Base-by-base conservation (phyloP, 2,888 invertebrate species). In the Linyphia triangularis region DNA sequence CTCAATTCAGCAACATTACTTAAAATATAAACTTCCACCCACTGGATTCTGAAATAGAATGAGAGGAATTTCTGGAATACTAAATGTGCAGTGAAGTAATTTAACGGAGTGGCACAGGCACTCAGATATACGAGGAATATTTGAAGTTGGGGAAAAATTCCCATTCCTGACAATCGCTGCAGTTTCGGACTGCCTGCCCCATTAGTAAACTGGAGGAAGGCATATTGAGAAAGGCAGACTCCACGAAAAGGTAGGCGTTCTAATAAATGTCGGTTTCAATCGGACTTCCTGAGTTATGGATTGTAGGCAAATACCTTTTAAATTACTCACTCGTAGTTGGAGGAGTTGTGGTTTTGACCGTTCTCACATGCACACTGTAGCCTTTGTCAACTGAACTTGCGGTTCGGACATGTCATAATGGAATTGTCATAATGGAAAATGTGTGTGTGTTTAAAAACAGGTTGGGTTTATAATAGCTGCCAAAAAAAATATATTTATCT, bases 251-350 rank as follows among this genome's bases (percentile, higher is more conserved):
- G 65, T 67, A 59, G 51, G 51, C 24, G 51, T 67, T 37, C 69
- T 67, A 77, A 85, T 77, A 85, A 77, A 85, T 69, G 85, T 67
- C 85, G 59, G 77, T 57, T 85, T 43, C 59, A 77, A 85, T 85
- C 77, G 57, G 57, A 59, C 75, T 40, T 69, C 69, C 43, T 72
- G 72, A 82, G 28, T 70, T 72, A 82, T 26, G 61, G 72, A 10
- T 22, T 13, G 78, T 51, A 67, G 43, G 67, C 30, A 79, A 79
- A 79, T 79, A 51, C 67, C 78, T 67, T 79, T 79, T 79, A 67
- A 67, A 79, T 67, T 79, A 67, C 65, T 43, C 43, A 72, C 51
- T 63, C 51, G 22, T 67, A 65, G 78, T 40, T 37, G 24, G n/a
- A 26, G 51, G 72, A 72, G 30, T 40, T 75, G 33, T 61, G 61